Percentiles rank a stretch among this genome's conserved stretches.
Evolutionary conservation across 2,888 invertebrate genomes (phyloP).

Genomic region (Ochropleura leucogaster): DNA sequence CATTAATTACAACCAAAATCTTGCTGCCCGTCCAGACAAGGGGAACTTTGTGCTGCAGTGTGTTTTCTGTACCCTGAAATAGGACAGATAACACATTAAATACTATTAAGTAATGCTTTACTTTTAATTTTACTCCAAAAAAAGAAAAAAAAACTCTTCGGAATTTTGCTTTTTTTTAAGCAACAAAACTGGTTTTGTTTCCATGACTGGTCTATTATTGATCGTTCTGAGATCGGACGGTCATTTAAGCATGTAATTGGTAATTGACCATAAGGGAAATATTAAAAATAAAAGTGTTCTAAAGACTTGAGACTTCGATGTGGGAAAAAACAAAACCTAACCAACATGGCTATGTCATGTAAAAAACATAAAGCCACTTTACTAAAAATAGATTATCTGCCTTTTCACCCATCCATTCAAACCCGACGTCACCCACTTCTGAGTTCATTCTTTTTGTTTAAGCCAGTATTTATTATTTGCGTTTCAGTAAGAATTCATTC

Average conservation of each 20-base stretch:
- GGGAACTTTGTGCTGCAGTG: conserved; percentile 65
- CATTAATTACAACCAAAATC: conserved; percentile 66
- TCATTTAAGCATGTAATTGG: background rate
- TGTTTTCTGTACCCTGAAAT: conserved; percentile 79
- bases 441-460: no score
- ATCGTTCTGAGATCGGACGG: background rate
- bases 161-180: background rate
- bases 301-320: background rate
- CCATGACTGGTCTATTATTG: background rate
- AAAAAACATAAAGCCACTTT: background rate
- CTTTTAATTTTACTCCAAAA: conserved; percentile 70
- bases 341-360: background rate
- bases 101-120: conserved; percentile 37
- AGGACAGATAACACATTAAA: conserved; percentile 66
- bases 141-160: background rate
- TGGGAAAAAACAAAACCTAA: background rate
- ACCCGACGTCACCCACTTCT: no score
- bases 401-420: no score
- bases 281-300: background rate
- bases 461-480: no score
- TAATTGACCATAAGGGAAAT: background rate
- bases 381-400: background rate
- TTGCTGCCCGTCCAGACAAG: conserved; percentile 70
- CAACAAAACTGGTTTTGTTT: background rate
- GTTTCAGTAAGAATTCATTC: background rate